Base-by-base conservation (phyloP, 2,113 vertebrate genomes). In the Micronycteris hirsuta region DNA sequence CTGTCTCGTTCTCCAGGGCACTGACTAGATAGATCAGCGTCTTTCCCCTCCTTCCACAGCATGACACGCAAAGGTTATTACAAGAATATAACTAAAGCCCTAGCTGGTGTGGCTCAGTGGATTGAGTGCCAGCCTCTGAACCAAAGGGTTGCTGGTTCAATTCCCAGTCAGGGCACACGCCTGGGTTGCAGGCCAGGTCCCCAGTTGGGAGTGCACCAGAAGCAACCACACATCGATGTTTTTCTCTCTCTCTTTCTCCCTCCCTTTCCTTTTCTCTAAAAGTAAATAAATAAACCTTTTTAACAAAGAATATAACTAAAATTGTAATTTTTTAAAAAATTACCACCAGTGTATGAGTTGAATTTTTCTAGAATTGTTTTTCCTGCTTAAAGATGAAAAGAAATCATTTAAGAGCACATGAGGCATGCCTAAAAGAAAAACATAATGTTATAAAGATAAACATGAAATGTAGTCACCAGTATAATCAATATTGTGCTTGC, bases 281-380 rank as follows among this genome's bases (percentile, higher is more conserved):
- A 58, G 56, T 58, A 24, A 58, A 58, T 58, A 58, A 58, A 58
- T 58, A 58, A 56, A 56, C 22, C 54, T 58, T 56, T 56, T 54
- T 56, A 8, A 58, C 24, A 58, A 77, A 96, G 9, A 73, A 14
- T 81, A 58, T 31, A 92, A 58, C 41, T 74, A 45, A 93, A 70
- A 77, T 86, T n/a, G 17, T 68, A 68, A 73, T 7, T 20, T 70
- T 87, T 91, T 20, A 67, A 86, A 19, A 19, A 7, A 56, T 19
- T 97, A 86, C 74, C 85, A 31, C 24, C 1, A 63, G 36, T 67
- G 47, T 68, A 74, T 56, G 86, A 38, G 45, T 36, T 11, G 3
- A 47, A n/a, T 78, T 96, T 93, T 95, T 92, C 52, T 93, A 52
- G 38, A 68, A 28, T 93, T 10, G 11, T 41, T 11, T 73, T 97